Conservation (phyloP, 2,797 vertebrate genomes). For the Salarias fasciatus region DNA sequence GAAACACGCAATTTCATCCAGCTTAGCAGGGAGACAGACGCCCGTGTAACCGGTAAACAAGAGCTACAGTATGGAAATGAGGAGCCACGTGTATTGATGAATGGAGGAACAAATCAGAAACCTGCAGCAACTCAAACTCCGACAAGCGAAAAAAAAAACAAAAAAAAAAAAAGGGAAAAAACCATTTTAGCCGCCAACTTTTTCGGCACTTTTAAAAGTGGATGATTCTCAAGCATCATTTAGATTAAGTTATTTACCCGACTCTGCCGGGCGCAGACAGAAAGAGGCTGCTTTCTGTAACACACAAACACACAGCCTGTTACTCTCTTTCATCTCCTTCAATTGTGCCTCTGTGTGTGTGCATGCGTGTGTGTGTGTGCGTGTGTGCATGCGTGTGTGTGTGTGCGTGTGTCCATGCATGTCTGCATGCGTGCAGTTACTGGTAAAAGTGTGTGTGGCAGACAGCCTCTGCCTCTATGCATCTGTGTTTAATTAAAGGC, state of each 20-base stretch:
- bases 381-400: conserved; percentile 27
- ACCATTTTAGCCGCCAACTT: conserved; percentile 23
- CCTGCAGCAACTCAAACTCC: conserved; percentile 10
- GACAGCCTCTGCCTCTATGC: conserved; percentile 87
- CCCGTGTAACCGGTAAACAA: neutral
- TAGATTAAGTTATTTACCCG: conserved; percentile 63
- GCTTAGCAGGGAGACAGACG: conserved; percentile 3
- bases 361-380: conserved; percentile 26
- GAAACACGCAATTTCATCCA: conserved; percentile 2
- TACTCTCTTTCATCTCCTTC: conserved; percentile 68
- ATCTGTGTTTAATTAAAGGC: conserved; percentile 94
- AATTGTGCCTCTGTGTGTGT: conserved; percentile 7
- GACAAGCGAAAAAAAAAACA: no score
- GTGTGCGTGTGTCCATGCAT: conserved; percentile 42
- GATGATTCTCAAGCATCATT: conserved; percentile 50
- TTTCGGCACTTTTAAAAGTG: conserved; percentile 45
- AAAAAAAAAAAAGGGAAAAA: no score
- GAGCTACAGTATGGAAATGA: conserved; percentile 19
- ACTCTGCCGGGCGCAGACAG: conserved; percentile 28
- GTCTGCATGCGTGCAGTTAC: conserved; percentile 65
- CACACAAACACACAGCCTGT: conserved; percentile 30
- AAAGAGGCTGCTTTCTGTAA: conserved; percentile 46
- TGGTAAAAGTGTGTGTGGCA: conserved; percentile 80
- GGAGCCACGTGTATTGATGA: conserved; percentile 5
- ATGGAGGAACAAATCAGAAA: conserved; percentile 8